phyloP scores from a whole-genome alignment of 2,113 vertebrate genomes.

The Tylochromis polylepis region DNA sequence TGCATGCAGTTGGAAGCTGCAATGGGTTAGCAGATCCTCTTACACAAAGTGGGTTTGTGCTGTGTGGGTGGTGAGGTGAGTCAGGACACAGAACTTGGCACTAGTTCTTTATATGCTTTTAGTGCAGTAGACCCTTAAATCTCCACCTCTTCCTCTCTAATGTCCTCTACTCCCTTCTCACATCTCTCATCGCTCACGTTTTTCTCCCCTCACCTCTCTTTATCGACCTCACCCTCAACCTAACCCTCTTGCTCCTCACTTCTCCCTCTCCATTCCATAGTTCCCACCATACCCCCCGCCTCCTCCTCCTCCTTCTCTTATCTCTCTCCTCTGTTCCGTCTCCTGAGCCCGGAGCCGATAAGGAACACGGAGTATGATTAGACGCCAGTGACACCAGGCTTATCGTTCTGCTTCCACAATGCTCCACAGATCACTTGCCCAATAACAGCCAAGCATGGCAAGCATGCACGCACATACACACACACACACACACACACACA shows the following conservation, averaged over 20 bases:
- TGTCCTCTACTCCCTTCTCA: neutral
- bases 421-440: constrained; percentile 45
- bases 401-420: constrained; percentile 48
- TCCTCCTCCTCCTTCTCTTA: neutral
- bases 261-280: neutral
- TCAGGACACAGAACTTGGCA: constrained; percentile 36
- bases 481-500: neutral
- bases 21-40: constrained; percentile 15
- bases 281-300: neutral
- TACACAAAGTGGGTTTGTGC: constrained; percentile 36
- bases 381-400: constrained; percentile 53
- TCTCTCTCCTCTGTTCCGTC: constrained; percentile 18
- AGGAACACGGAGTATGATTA: constrained; percentile 57
- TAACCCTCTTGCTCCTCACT: neutral
- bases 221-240: neutral
- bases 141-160: constrained; percentile 32
- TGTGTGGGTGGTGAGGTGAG: constrained; percentile 48
- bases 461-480: neutral
- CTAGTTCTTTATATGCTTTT: constrained; percentile 51
- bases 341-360: constrained; percentile 46
- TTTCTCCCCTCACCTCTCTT: neutral
- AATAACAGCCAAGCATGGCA: constrained; percentile 19
- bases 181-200: constrained; percentile 2
- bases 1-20: constrained; percentile 4
- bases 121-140: constrained; percentile 66